phyloP scores from a whole-genome alignment of 2,888 invertebrate genomes.

The Tetropium fuscum region DNA sequence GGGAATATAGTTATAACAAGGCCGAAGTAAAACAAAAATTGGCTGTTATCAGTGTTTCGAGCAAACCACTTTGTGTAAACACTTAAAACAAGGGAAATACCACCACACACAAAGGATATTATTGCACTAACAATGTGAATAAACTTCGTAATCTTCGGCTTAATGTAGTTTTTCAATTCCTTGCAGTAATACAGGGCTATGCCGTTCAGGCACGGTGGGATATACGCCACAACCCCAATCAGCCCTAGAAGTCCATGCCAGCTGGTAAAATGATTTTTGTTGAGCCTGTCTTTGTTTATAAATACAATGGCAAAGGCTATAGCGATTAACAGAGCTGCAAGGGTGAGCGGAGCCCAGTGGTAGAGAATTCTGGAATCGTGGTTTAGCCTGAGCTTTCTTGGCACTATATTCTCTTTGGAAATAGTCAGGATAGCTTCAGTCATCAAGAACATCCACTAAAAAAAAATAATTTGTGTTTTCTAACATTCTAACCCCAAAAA shows the following conservation, averaged over 20 bases:
- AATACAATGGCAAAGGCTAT: conserved; percentile 55
- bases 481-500: conserved; percentile 7
- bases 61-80: conserved; percentile 54
- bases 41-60: conserved; percentile 37
- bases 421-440: conserved; percentile 58
- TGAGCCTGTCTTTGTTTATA: conserved; percentile 54
- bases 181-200: conserved; percentile 55
- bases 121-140: conserved; percentile 50
- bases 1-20: no score
- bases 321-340: conserved; percentile 49
- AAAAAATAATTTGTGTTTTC: conserved; percentile 39
- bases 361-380: conserved; percentile 50
- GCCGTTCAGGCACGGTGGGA: conserved; percentile 56
- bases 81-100: conserved; percentile 49
- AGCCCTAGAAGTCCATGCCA: conserved; percentile 61
- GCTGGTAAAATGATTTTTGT: conserved; percentile 58
- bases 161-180: conserved; percentile 48
- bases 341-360: conserved; percentile 57
- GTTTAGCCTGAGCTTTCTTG: conserved; percentile 45
- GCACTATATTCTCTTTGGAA: conserved; percentile 56
- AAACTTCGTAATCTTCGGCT: conserved; percentile 49
- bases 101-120: conserved; percentile 49
- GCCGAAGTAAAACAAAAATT: conserved; percentile 38
- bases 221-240: conserved; percentile 50
- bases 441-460: conserved; percentile 62